phyloP scores from a whole-genome alignment of 2,888 invertebrate genomes.

The Melipona bicolor region DNA sequence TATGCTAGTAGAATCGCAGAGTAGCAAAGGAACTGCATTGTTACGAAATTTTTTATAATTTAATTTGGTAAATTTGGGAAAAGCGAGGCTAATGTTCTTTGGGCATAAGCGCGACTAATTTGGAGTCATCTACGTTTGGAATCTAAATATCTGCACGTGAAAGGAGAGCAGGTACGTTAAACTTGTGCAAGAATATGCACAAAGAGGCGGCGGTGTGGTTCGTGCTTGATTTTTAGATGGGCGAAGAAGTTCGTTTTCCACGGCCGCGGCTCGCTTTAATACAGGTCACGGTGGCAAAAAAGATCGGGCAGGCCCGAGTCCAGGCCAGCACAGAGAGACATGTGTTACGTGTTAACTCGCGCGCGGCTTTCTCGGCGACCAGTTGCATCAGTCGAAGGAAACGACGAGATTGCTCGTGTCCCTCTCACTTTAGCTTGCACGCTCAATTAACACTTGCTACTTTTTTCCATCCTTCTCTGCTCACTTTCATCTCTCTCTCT shows the following conservation, averaged over 20 bases:
- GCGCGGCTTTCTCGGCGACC: conserved; percentile 45
- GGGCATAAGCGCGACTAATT: background rate
- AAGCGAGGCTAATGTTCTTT: background rate
- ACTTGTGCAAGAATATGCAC: background rate
- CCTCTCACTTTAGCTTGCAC: conserved; percentile 34
- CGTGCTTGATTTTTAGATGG: background rate
- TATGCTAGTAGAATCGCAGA: no score
- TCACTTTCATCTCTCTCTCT: background rate
- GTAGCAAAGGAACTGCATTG: no score
- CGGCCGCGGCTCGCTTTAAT: conserved; percentile 26
- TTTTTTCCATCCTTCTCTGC: background rate
- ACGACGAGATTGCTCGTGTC: conserved; percentile 22
- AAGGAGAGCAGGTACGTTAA: background rate
- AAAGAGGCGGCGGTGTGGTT: background rate
- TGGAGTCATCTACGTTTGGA: background rate
- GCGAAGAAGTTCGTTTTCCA: conserved; percentile 1
- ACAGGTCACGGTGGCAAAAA: conserved; percentile 35
- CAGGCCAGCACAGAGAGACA: conserved; percentile 28
- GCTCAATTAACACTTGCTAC: conserved; percentile 44
- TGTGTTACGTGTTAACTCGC: conserved; percentile 59
- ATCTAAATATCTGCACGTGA: background rate
- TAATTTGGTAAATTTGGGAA: background rate
- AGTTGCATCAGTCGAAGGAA: conserved; percentile 31
- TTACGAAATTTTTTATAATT: no score
- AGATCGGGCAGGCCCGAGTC: conserved; percentile 8